Evolutionary conservation across 2,888 invertebrate genomes (phyloP).

Genomic region (Isoperla grammatica): DNA sequence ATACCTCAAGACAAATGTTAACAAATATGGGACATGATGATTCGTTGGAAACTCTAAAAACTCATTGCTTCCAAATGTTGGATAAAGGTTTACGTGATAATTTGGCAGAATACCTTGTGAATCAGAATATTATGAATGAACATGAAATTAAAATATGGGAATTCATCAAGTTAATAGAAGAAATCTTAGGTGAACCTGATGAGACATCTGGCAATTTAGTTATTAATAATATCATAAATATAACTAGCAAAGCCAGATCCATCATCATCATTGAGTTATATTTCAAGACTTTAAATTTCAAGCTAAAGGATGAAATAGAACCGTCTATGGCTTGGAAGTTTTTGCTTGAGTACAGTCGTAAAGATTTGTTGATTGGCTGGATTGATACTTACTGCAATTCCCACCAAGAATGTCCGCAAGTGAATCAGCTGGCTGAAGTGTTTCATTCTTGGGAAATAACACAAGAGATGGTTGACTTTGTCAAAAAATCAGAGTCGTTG

Average conservation of each 20-base stretch:
- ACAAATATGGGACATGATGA: conserved; percentile 57
- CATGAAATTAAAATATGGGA: conserved; percentile 43
- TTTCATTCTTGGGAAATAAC: conserved; percentile 54
- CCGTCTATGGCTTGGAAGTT: conserved; percentile 55
- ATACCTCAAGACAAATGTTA: conserved; percentile 58
- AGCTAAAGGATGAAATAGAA: conserved; percentile 49
- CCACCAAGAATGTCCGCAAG: background rate
- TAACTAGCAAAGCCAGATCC: conserved; percentile 50
- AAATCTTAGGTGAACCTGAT: conserved; percentile 32
- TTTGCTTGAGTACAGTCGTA: conserved; percentile 53
- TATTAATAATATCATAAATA: conserved; percentile 47
- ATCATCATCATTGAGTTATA: conserved; percentile 53
- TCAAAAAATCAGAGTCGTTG: conserved; percentile 48
- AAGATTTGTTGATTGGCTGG: conserved; percentile 56
- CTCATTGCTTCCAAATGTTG: conserved; percentile 53
- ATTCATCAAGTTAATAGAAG: conserved; percentile 41
- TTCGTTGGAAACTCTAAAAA: conserved; percentile 52
- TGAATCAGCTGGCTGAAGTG: conserved; percentile 40
- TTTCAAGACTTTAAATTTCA: conserved; percentile 51
- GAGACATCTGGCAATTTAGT: conserved; percentile 39
- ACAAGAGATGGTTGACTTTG: conserved; percentile 52
- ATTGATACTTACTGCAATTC: conserved; percentile 51
- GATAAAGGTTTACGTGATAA: conserved; percentile 58
- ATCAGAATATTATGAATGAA: conserved; percentile 39
- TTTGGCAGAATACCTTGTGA: conserved; percentile 57